Evolutionary conservation across 1,140 invertebrate genomes (phyloP), one percentile per base, ranked within the genome.

Genomic region (Atta colombica): DNA sequence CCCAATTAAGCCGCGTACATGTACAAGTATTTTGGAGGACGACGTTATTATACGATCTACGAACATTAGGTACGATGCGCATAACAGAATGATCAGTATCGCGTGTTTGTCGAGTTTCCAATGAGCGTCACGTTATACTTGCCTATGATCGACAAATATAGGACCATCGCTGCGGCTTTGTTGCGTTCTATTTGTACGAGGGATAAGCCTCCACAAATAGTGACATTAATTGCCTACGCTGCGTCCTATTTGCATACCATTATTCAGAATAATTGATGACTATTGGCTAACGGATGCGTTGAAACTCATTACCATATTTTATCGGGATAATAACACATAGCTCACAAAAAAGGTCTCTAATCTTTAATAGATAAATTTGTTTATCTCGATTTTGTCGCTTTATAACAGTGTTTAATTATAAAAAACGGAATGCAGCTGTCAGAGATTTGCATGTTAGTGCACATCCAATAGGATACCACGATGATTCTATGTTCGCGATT

Each of bases 201-300:
- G 92, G 92, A 93, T 94, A 93, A 94, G 90, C 93, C 92, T 93
- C 86, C 90, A 89, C 93, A 94, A 94, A 94, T 94, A 94, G 92
- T 93, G 93, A 93, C 93, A 93, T 93, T 94, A 94, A 94, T 94
- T 94, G 91, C 90, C 91, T 91, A 90, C 90, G 90, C 87, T 90
- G 90, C 88, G 84, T 88, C 89, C 93, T 93, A 94, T 94, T 94
- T 94, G 92, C 94, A 94, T 94, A 86, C 89, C 87, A 94, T 94
- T 94, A 94, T 94, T 94, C 92, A 93, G 94, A 94, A 94, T 94
- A 94, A 94, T 94, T 93, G 92, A 94, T 94, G 93, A 94, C 93
- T 92, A 94, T 93, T 93, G 92, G 91, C 55, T 90, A 87, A 88
- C 88, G 86, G 92, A 90, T 87, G 92, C 90, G 92, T 91, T 78